Evolutionary conservation across 2,888 invertebrate genomes (phyloP).

Genomic region (Caenorhabditis sp.): DNA sequence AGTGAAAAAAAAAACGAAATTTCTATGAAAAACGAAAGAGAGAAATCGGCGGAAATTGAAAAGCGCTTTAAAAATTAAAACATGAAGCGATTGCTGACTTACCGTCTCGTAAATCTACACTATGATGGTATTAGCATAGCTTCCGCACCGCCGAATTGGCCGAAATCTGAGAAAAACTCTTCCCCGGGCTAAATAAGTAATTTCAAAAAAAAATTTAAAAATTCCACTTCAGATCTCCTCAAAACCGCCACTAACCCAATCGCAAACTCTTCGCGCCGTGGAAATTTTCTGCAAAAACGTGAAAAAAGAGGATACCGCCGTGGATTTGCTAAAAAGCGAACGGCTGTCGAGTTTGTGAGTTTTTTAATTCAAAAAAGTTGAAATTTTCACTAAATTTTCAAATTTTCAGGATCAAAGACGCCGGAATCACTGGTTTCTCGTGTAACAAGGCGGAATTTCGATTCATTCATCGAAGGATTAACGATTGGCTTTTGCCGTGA

Average conservation of each 20-base stretch:
- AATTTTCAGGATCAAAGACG: slow-evolving; percentile 16
- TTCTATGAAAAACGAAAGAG: too few species aligned
- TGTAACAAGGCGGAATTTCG: slow-evolving; percentile 13
- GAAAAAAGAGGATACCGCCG: not conserved
- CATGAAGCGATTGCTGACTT: too few species aligned
- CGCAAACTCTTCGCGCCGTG: not conserved
- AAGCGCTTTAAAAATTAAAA: too few species aligned
- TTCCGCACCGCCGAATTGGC: too few species aligned
- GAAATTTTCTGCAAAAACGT: slow-evolving; percentile 1
- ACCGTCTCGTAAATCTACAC: too few species aligned
- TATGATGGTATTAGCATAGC: too few species aligned
- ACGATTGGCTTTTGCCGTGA: slow-evolving; percentile 2
- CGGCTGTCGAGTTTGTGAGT: not conserved
- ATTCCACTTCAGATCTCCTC: not conserved
- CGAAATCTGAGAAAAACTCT: too few species aligned
- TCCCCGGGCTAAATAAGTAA: too few species aligned
- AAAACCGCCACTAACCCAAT: not conserved
- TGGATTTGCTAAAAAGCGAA: not conserved
- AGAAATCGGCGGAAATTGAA: too few species aligned
- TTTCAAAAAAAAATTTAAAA: too few species aligned
- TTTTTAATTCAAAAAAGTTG: not conserved
- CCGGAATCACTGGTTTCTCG: slow-evolving; percentile 45
- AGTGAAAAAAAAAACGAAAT: too few species aligned
- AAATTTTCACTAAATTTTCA: slow-evolving; percentile 2
- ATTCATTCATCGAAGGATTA: not conserved